Conservation (phyloP, 2,113 vertebrate genomes). For the Dicentrarchus labrax region DNA sequence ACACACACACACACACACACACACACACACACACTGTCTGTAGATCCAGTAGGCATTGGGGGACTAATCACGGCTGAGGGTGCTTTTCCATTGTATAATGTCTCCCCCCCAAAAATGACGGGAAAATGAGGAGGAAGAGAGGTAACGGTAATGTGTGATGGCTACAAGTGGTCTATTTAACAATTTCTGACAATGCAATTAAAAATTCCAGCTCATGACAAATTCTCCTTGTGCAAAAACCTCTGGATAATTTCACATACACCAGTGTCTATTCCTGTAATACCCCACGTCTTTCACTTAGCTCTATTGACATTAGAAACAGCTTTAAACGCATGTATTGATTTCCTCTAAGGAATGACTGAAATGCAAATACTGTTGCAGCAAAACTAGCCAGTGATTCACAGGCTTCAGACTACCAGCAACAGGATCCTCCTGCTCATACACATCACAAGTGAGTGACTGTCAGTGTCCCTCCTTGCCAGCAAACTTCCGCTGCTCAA, state of each 20-base stretch:
- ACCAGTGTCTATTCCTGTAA: neutral
- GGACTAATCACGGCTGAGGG: slow-evolving; percentile 58
- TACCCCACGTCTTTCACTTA: neutral
- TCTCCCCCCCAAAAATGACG: slow-evolving; percentile 42
- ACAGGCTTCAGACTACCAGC: slow-evolving; percentile 34
- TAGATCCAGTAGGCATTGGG: slow-evolving; percentile 36
- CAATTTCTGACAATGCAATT: neutral
- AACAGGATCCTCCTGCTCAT: slow-evolving; percentile 44
- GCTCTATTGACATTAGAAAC: neutral
- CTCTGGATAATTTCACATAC: neutral
- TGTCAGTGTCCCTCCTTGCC: slow-evolving; percentile 20
- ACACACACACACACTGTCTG: slow-evolving; percentile 38
- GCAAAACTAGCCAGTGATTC: slow-evolving; percentile 51
- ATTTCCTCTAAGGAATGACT: slow-evolving; percentile 49
- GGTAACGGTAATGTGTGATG: neutral
- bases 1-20: slow-evolving; percentile 27
- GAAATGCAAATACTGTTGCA: slow-evolving; percentile 58
- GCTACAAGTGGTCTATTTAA: neutral
- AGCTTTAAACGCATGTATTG: slow-evolving; percentile 31
- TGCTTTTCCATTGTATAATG: slow-evolving; percentile 46
- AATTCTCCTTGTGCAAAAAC: slow-evolving; percentile 4
- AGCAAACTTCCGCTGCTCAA: slow-evolving; percentile 54
- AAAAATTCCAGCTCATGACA: neutral
- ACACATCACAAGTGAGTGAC: slow-evolving; percentile 21
- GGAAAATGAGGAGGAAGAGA: slow-evolving; percentile 4